Percentiles rank a stretch among this genome's conserved stretches.
phyloP scores from a whole-genome alignment of 2,113 vertebrate genomes.

The Vicugna pacos region DNA sequence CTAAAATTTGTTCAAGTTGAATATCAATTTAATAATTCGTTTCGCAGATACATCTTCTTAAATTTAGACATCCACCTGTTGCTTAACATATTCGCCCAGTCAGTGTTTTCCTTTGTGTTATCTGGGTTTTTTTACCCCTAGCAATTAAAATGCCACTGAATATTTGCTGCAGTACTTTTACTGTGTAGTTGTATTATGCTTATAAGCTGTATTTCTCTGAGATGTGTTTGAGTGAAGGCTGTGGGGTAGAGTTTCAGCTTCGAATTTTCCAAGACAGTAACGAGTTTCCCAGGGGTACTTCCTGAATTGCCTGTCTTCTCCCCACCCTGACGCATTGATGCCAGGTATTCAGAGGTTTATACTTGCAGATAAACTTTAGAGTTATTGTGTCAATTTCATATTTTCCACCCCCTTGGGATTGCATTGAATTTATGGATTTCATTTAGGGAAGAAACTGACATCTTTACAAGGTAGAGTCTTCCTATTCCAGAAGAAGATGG shows the following conservation, averaged over 20 bases:
- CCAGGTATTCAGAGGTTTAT: slow-evolving; percentile 30
- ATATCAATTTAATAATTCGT: neutral
- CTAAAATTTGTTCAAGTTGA: slow-evolving; percentile 32
- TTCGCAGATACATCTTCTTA: neutral
- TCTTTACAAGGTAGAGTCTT: slow-evolving; percentile 37
- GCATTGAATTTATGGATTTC: slow-evolving; percentile 63
- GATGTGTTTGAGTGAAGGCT: neutral
- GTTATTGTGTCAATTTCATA: slow-evolving; percentile 40
- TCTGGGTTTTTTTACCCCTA: neutral
- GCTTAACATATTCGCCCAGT: neutral
- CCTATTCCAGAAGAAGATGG: slow-evolving; percentile 14
- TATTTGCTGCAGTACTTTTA: neutral
- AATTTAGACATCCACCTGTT: neutral
- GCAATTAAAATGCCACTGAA: neutral
- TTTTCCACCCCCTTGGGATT: neutral
- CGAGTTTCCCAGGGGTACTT: neutral
- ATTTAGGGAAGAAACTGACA: slow-evolving; percentile 58
- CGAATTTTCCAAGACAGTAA: neutral
- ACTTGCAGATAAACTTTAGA: slow-evolving; percentile 49
- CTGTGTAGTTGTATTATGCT: neutral
- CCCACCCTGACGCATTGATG: neutral
- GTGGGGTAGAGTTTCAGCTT: neutral
- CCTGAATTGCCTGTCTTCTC: neutral
- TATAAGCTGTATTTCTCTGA: neutral
- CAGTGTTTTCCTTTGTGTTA: neutral